A percentile compares a stretch with the other conserved stretches of the same genome.
Evolutionary conservation across 1,140 invertebrate genomes (phyloP).

Genomic region (Diploscapter pachys): DNA sequence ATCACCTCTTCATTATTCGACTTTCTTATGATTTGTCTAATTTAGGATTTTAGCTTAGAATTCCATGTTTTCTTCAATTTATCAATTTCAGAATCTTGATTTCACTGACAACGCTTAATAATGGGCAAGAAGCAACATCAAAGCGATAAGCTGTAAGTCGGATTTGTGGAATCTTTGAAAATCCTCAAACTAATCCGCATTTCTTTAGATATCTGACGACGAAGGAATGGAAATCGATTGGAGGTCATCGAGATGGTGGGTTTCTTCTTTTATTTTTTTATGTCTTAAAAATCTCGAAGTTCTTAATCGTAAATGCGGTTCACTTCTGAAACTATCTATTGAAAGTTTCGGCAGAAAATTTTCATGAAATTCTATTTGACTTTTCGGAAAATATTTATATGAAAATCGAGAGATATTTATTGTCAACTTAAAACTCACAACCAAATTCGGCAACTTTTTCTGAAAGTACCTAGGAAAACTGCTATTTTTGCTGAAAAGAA

Average conservation of each 20-base stretch:
- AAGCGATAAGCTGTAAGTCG: conserved; percentile 50
- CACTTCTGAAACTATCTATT: not conserved
- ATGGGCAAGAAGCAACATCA: conserved; percentile 59
- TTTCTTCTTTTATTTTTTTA: not conserved
- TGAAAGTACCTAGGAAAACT: not conserved
- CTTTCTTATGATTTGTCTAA: too few relatives aligned
- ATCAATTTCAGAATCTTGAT: too few relatives aligned
- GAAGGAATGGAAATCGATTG: conserved; percentile 55
- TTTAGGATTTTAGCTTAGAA: too few relatives aligned
- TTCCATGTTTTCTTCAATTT: too few relatives aligned
- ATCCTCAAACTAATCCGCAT: conserved; percentile 8
- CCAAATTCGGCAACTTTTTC: not conserved
- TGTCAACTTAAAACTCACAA: not conserved
- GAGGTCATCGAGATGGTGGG: conserved; percentile 56
- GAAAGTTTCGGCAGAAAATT: not conserved
- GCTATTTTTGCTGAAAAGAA: conserved; percentile 1
- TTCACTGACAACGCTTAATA: not conserved
- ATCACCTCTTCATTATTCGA: too few relatives aligned
- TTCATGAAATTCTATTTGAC: too few relatives aligned
- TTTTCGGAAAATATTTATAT: too few relatives aligned
- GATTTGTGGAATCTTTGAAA: conserved; percentile 14
- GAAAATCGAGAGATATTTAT: too few relatives aligned
- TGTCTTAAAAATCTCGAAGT: not conserved
- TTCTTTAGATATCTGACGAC: conserved; percentile 51
- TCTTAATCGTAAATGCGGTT: not conserved